Evolutionary conservation across 92 coral and sea anemone species (phyloP).

Genomic region (Epizoanthus fatuus): DNA sequence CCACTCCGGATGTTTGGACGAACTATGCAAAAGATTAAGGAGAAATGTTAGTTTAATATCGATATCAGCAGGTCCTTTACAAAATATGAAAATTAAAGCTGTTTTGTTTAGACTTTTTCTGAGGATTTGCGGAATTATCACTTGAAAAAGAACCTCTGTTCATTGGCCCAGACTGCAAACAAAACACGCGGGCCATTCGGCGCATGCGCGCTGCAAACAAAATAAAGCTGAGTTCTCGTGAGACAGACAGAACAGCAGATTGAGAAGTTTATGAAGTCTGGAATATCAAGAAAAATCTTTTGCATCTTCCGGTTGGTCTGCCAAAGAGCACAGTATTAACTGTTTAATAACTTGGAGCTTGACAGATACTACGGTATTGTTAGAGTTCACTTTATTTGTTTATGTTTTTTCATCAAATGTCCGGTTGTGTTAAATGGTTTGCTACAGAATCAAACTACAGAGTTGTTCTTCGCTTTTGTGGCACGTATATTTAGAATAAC

Average conservation of each 20-base stretch:
- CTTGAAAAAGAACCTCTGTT: constrained; percentile 43
- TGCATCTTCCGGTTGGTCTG: constrained; percentile 81
- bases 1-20: constrained; percentile 86
- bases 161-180: too few relatives aligned
- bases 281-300: constrained; percentile 68
- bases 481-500: neutral
- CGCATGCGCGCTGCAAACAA: constrained; percentile 32
- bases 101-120: constrained; percentile 66
- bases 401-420: constrained; percentile 14
- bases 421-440: constrained; percentile 4
- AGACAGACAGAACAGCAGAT: neutral
- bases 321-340: constrained; percentile 53
- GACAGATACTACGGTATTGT: constrained; percentile 46
- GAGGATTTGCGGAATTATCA: constrained; percentile 53
- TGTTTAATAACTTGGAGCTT: constrained; percentile 58
- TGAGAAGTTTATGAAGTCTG: neutral
- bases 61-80: constrained; percentile 84
- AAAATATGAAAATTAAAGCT: constrained; percentile 80
- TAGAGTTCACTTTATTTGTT: constrained; percentile 35
- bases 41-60: constrained; percentile 83
- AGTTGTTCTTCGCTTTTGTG: constrained; percentile 13
- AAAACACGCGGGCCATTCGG: neutral
- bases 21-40: constrained; percentile 70
- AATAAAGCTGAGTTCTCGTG: constrained; percentile 36
- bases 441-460: constrained; percentile 15